phyloP scores from a whole-genome alignment of 1,140 invertebrate species.

The Stegodyphus mimosarum region DNA sequence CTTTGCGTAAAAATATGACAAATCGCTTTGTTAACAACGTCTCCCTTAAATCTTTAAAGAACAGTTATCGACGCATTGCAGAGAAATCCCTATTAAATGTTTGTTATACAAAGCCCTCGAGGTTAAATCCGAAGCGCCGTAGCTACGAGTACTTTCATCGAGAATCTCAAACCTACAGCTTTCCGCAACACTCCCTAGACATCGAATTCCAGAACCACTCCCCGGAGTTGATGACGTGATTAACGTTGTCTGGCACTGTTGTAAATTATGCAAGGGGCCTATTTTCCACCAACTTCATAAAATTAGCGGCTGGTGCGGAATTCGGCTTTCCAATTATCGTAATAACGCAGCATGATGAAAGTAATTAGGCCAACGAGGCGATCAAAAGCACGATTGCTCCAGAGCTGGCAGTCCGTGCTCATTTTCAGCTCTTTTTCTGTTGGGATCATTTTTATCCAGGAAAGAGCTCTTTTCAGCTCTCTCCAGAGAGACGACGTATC shows the following conservation, averaged over 20 bases:
- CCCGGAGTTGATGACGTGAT: constrained; percentile 23
- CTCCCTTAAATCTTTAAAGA: no score
- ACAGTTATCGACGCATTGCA: no score
- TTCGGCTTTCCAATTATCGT: constrained; percentile 39
- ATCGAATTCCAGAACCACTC: neutral
- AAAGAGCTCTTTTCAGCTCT: neutral
- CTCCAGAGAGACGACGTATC: neutral
- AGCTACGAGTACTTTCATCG: no score
- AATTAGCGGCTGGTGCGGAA: constrained; percentile 28
- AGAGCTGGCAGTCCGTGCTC: neutral
- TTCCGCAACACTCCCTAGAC: no score
- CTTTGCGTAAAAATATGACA: no score
- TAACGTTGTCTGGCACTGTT: constrained; percentile 26
- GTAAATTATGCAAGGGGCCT: constrained; percentile 37
- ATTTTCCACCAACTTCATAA: constrained; percentile 33
- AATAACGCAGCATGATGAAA: constrained; percentile 27
- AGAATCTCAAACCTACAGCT: no score
- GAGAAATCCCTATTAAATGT: no score
- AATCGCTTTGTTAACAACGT: no score
- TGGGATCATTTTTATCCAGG: neutral
- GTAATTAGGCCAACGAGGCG: constrained; percentile 31
- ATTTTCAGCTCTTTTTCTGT: neutral
- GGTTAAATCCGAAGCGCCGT: no score
- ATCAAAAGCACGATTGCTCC: neutral
- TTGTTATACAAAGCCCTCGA: no score